A percentile compares a stretch with the other conserved stretches of the same genome.
Conservation (phyloP, 64 coral and sea anemone genomes). For the Montipora efflorescens region DNA sequence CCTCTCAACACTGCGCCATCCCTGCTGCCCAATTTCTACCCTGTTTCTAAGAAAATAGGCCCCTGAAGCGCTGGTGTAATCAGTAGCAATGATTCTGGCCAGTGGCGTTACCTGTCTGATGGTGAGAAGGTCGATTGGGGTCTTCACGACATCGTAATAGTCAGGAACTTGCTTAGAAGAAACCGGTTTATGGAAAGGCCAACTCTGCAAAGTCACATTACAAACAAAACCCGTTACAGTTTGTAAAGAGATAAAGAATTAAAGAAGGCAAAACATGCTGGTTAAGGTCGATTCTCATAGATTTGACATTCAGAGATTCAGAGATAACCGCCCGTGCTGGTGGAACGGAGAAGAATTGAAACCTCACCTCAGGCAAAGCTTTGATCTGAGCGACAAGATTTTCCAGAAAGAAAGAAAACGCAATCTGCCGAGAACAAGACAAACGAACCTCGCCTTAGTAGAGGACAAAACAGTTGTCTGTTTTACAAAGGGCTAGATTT, state of each 20-base stretch:
- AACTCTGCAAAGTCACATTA: constrained; percentile 61
- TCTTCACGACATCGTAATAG: constrained; percentile 95
- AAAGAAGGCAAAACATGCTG: neutral
- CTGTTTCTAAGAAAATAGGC: too few relatives aligned
- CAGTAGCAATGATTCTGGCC: too few relatives aligned
- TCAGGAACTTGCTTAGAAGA: constrained; percentile 91
- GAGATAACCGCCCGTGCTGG: too few relatives aligned
- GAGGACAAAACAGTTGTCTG: too few relatives aligned
- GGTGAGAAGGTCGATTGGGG: constrained; percentile 91
- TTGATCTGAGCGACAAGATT: constrained; percentile 89
- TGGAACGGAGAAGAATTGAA: neutral
- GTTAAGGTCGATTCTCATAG: too few relatives aligned
- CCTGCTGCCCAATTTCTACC: too few relatives aligned
- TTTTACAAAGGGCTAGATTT: neutral
- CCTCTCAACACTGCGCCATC: too few relatives aligned
- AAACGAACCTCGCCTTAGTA: neutral
- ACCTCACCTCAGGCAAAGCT: constrained; percentile 89
- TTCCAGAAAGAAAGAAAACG: constrained; percentile 97
- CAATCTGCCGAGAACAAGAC: constrained; percentile 52
- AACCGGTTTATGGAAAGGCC: constrained; percentile 95
- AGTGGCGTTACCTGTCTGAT: constrained; percentile 77
- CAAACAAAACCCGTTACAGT: too few relatives aligned
- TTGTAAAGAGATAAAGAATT: too few relatives aligned
- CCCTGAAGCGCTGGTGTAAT: too few relatives aligned
- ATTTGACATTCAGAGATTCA: too few relatives aligned